Evolutionary conservation across 2,888 invertebrate species (phyloP).

Genomic region (Mythimna vitellina): DNA sequence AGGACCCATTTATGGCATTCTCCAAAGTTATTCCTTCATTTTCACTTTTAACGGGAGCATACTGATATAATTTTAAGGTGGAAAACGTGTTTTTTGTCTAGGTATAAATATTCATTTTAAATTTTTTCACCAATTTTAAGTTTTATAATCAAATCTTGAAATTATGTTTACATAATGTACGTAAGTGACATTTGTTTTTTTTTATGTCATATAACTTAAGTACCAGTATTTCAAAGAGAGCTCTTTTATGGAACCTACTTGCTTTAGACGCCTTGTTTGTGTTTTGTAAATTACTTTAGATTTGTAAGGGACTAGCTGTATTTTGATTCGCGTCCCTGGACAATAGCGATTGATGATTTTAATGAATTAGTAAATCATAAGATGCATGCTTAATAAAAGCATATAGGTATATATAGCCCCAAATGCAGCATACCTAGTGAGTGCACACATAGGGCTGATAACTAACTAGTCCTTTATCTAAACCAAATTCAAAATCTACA

Average conservation of each 20-base stretch:
- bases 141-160: slow-evolving; percentile 49
- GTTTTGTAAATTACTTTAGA: background rate
- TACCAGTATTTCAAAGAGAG: slow-evolving; percentile 44
- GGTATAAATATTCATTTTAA: slow-evolving; percentile 52
- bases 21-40: slow-evolving; percentile 76
- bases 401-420: too few species aligned
- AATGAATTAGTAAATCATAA: too few species aligned
- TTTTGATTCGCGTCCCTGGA: too few species aligned
- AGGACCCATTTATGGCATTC: slow-evolving; percentile 74
- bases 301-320: background rate
- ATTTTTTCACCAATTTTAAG: slow-evolving; percentile 8
- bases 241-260: slow-evolving; percentile 24
- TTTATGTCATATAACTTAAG: slow-evolving; percentile 20
- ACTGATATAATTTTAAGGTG: slow-evolving; percentile 63
- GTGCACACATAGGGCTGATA: background rate
- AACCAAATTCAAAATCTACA: background rate
- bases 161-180: slow-evolving; percentile 34
- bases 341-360: too few species aligned
- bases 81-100: slow-evolving; percentile 44
- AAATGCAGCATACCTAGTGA: too few species aligned
- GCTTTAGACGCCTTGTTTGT: background rate
- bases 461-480: background rate
- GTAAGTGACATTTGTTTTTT: slow-evolving; percentile 33
- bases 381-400: too few species aligned
- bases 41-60: slow-evolving; percentile 83